Evolutionary conservation across 2,113 vertebrate genomes (phyloP), one percentile per base, ranked within the genome.

Genomic region (Cinclus cinclus): DNA sequence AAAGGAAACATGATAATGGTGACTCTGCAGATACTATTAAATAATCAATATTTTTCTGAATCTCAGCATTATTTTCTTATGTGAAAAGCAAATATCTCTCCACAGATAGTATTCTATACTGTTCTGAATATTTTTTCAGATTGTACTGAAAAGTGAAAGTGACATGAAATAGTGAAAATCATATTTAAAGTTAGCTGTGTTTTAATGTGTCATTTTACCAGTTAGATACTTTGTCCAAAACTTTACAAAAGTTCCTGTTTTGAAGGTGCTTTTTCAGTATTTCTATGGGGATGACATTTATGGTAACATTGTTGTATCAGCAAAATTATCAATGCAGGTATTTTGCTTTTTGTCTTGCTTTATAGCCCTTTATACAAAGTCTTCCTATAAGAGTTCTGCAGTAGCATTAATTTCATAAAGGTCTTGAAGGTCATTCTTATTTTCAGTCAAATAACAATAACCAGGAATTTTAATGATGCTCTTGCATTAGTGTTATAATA

Each of bases 131-230:
- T 94, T 84, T 97, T 93, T 84, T 94, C 95, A 95, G 67, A 93
- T 95, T 84, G 82, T 52, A 94, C 87, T 97, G 96, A 98, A 96
- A 98, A 94, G 35, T 84, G 93, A 98, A 98, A 97, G 93, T 97
- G 94, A 97, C 90, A 44, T 3, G 42, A 97, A 95, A 92, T 87
- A 97, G 91, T 64, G 95, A 95, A 97, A 97, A 97, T 90, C 30
- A 17, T 91, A 84, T 90, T 90, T 86, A 27, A 96, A 96, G 59
- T 96, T 92, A 96, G 55, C 56, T 95, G 49, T 65, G 73, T 96
- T 97, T 95, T 96, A 97, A 97, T 96, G 95, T 96, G 97, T 90
- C 92, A 84, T 96, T 95, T 97, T 95, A 90, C 73, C 95, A 96
- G 91, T 93, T 97, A 90, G 90, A 78, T 87, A 60, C 89, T 78